Base-by-base conservation (phyloP, 2,113 vertebrate species). In the Motacilla tschutschensis region DNA sequence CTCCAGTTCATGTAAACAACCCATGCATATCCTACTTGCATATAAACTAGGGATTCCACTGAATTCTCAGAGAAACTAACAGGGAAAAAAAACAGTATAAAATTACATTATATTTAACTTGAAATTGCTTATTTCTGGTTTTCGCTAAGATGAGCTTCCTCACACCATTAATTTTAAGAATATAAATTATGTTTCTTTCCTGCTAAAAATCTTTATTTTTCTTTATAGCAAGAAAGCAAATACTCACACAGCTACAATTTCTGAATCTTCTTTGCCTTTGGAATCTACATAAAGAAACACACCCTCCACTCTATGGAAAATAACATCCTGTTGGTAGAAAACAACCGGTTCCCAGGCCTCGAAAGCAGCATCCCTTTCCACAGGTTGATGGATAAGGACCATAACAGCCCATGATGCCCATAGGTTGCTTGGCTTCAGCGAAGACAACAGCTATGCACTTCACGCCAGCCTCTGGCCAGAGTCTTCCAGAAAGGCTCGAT, bases 361-460 rank as follows among this genome's bases (percentile, higher is more conserved):
- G 0, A 59, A 51, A 72, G n/a, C 25, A 40, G 25, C 51, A 57
- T 33, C 26, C 6, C 29, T 64, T 88, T 40, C 28, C 21, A 36
- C 17, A 17, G 31, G 26, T 6, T 14, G 9, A 50, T 35, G 43
- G 24, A 43, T 10, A 3, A 53, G 17, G 9, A 25, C 24, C 18
- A 14, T 17, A 75, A 71, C 26, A 55, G 16, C 22, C 33, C 3
- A 1, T 1, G 10, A 70, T 20, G 31, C 33, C 5, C 1, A 16
- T 17, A 41, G 29, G 3, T 19, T 51, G 38, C 16, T 51, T 26
- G 46, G n/a, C 79, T 78, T 72, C 54, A 62, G 33, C 26, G 50
- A 44, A 64, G 29, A 47, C 0, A 0, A 46, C 40, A 59, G 14
- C 48, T 14, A 9, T 1, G 17, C 14, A 14, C 19, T 71, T 17